Evolutionary conservation across 2,113 vertebrate species (phyloP).

Genomic region (Anseranas semipalmata): DNA sequence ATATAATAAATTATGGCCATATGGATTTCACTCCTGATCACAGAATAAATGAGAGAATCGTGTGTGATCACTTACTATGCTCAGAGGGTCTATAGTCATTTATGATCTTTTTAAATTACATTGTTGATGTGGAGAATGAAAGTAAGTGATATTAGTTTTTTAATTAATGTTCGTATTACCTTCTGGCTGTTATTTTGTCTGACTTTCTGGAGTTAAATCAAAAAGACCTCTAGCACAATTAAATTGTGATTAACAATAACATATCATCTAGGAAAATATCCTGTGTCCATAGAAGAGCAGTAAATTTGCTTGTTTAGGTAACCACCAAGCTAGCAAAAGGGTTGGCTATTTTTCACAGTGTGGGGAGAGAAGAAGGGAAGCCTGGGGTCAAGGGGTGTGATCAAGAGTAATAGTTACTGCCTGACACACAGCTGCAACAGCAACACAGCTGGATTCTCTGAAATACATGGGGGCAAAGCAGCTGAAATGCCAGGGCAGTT

Average conservation of each 20-base stretch:
- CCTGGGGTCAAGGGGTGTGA: accelerated
- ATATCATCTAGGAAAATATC: not conserved
- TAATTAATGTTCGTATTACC: slow-evolving; percentile 28
- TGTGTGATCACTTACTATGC: not conserved
- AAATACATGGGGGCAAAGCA: not conserved
- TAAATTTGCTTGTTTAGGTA: not conserved
- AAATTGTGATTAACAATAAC: not conserved
- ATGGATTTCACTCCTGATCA: not conserved
- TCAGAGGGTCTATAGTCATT: not conserved
- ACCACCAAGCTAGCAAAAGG: not conserved
- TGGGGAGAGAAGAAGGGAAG: not conserved
- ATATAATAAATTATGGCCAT: not conserved
- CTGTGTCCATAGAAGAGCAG: not conserved
- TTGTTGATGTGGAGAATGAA: not conserved
- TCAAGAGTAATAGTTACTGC: not conserved
- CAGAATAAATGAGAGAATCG: not conserved
- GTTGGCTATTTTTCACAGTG: not conserved
- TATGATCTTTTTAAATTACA: slow-evolving; percentile 13
- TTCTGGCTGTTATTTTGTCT: not conserved
- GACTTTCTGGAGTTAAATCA: not conserved
- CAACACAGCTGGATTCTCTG: not conserved
- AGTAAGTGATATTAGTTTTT: slow-evolving; percentile 27
- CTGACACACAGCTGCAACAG: accelerated
- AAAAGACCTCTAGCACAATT: not conserved
- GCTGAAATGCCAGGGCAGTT: not conserved